phyloP scores from a whole-genome alignment of 2,797 vertebrate species.

The Crocodylus rhombifer region DNA sequence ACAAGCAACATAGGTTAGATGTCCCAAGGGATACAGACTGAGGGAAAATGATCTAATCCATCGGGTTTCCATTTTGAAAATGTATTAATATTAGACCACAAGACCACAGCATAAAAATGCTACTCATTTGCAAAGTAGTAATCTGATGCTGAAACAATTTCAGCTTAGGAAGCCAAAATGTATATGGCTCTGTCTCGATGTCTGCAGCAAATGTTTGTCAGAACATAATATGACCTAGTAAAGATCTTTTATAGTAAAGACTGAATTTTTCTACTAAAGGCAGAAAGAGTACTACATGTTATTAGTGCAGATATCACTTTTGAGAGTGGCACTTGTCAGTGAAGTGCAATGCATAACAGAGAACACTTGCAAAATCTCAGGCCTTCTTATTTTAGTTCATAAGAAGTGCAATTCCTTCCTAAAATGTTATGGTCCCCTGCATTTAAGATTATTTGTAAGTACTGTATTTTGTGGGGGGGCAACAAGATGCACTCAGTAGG shows the following conservation, averaged over 20 bases:
- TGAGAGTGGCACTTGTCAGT: slow-evolving; percentile 44
- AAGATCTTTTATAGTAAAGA: slow-evolving; percentile 15
- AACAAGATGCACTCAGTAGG: not conserved
- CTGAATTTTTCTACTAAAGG: not conserved
- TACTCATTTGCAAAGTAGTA: slow-evolving; percentile 74
- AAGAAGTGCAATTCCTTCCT: slow-evolving; percentile 24
- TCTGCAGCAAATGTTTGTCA: slow-evolving; percentile 56
- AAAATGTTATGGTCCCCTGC: slow-evolving; percentile 34
- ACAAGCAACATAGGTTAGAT: slow-evolving; percentile 74
- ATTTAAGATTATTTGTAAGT: slow-evolving; percentile 35
- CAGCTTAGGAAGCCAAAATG: slow-evolving; percentile 67
- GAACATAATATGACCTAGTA: slow-evolving; percentile 6
- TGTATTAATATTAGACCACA: slow-evolving; percentile 79
- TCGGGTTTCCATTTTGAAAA: slow-evolving; percentile 79
- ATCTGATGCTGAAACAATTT: slow-evolving; percentile 69
- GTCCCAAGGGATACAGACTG: slow-evolving; percentile 65
- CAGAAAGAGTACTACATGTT: not conserved
- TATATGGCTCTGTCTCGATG: slow-evolving; percentile 62
- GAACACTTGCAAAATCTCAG: not conserved
- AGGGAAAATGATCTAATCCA: slow-evolving; percentile 81
- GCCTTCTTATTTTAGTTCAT: not conserved
- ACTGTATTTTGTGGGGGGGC: not conserved
- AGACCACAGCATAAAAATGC: slow-evolving; percentile 63
- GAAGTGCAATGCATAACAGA: not conserved
- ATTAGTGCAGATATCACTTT: not conserved